Evolutionary conservation across 1,140 invertebrate species (phyloP), one percentile per base, ranked within the genome.

Genomic region (Halesus radiatus): DNA sequence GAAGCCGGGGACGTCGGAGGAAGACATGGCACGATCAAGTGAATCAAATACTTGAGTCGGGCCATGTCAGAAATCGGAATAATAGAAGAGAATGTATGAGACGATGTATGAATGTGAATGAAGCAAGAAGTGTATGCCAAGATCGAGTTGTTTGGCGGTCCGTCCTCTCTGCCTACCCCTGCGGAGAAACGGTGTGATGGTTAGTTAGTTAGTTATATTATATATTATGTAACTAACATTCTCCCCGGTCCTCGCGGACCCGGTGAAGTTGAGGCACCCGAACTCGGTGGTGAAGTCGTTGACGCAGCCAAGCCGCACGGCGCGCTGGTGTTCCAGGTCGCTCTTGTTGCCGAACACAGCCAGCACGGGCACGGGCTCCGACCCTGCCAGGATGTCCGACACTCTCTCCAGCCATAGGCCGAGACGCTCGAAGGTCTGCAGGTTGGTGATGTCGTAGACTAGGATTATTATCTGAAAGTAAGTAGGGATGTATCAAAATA

Each of bases 161-260:
- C n/a, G n/a, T n/a, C n/a, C n/a, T n/a, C n/a, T n/a, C n/a, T n/a
- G n/a, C n/a, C n/a, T n/a, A n/a, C n/a, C n/a, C n/a, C n/a, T n/a
- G n/a, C n/a, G n/a, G n/a, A n/a, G n/a, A n/a, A n/a, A n/a, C n/a
- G n/a, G n/a, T n/a, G n/a, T n/a, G n/a, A n/a, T n/a, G n/a, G n/a
- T n/a, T n/a, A n/a, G n/a, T n/a, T n/a, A n/a, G n/a, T n/a, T n/a
- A n/a, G n/a, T n/a, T n/a, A n/a, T n/a, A n/a, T n/a, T n/a, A n/a
- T n/a, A n/a, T n/a, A n/a, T n/a, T 32, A 32, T 45, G 13, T 13
- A 82, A 87, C 89, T 91, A 89, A 97, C 96, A 88, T 93, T 94
- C 91, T 98, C 97, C 13, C 96, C 96, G 32, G 96, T 97, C 87
- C 96, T 94, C 13, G 96, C 96, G 8, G 96, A 97, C 60, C 96